A percentile compares a stretch with the other conserved stretches of the same genome.
phyloP scores from a whole-genome alignment of 1,140 invertebrate genomes.

The Dendroctonus valens region DNA sequence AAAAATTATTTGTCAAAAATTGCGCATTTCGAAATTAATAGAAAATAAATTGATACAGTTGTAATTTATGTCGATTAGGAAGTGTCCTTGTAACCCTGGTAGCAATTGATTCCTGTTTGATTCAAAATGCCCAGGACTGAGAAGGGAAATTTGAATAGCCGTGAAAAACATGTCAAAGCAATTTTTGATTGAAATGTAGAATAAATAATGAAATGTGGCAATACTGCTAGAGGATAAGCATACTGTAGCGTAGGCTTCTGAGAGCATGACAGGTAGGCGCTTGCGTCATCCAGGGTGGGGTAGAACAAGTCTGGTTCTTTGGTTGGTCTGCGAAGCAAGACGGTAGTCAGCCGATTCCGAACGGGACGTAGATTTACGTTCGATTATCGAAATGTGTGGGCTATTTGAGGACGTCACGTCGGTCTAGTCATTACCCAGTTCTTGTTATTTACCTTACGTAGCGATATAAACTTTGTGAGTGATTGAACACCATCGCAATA shows the following conservation, averaged over 20 bases:
- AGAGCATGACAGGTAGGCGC: slow-evolving; percentile 29
- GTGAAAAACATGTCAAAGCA: no score
- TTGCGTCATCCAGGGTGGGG: slow-evolving; percentile 32
- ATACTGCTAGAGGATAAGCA: slow-evolving; percentile 4
- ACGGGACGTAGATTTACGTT: slow-evolving; percentile 23
- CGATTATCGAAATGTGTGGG: not conserved
- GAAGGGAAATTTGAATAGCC: no score
- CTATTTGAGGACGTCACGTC: slow-evolving; percentile 14
- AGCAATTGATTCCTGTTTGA: no score
- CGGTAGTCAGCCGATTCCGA: slow-evolving; percentile 23
- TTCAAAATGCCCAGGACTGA: no score
- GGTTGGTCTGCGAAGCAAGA: slow-evolving; percentile 25
- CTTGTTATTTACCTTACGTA: slow-evolving; percentile 21
- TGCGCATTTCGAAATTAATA: no score
- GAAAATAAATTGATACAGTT: no score
- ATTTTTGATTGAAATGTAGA: no score
- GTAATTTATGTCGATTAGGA: no score
- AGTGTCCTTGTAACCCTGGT: no score
- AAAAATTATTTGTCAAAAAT: no score
- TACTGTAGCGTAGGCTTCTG: not conserved
- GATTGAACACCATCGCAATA: not conserved
- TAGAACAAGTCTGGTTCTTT: slow-evolving; percentile 17
- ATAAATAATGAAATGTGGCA: not conserved
- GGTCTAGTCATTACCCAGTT: slow-evolving; percentile 22
- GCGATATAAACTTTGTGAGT: slow-evolving; percentile 23